Evolutionary conservation across 2,797 vertebrate species (phyloP), one percentile per base, ranked within the genome.

Genomic region (Ctenochaetus hawaiiensis): DNA sequence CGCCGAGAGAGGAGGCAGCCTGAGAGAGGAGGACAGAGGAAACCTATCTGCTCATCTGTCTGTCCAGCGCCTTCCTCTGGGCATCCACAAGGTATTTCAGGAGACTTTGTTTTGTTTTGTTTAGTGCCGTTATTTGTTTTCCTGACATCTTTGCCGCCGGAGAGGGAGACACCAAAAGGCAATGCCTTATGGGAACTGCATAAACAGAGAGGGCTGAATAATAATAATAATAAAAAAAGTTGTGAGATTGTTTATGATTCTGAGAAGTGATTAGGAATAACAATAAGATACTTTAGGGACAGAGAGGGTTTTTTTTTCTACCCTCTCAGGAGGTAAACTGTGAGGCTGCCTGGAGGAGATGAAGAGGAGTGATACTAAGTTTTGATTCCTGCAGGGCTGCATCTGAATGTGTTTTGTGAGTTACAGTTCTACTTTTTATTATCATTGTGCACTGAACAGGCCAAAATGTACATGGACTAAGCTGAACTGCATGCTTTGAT

Each of bases 41-140:
- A 97, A 96, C 96, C 95, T 97, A 99, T 98, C 97, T 96, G 96
- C 96, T 96, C 97, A 98, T 99, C 98, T 98, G 96, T 95, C 96
- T 96, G 96, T 96, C 97, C 97, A 95, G 95, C 95, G 93, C 91
- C 96, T 96, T 98, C 98, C 97, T 99, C 95, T 96, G 98, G 98
- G 98, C 97, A 96, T 97, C 97, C 95, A 85, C 96, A 92, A 99
- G 98, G 98, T 99, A 99, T 97, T 98, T 97, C 94, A 94, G 91
- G 88, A 92, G 90, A 86, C 89, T 92, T 89, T 96, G 94, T 96
- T 94, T 96, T 95, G 95, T 97, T 97, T 97, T 96, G 96, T 94
- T 95, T 95, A 93, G 91, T 91, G 72, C 92, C 81, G 83, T 85
- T 92, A 75, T 94, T 95, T 94, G 92, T 93, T 97, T 96, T 95